Conservation (phyloP, 2,113 vertebrate species). For the Plestiodon gilberti region DNA sequence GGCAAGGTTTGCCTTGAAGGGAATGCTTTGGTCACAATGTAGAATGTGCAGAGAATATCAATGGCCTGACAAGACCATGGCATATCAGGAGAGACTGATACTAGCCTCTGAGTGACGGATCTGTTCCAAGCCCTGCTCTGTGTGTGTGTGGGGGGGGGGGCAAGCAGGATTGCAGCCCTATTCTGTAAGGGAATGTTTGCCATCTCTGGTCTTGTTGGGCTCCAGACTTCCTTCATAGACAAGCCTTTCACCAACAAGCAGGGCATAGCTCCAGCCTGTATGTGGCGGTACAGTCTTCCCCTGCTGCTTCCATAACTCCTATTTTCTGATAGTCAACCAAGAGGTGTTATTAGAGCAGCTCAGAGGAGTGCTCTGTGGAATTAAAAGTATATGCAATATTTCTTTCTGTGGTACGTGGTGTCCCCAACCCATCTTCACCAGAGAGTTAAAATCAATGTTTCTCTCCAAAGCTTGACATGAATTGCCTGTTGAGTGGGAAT, state of each 20-base stretch:
- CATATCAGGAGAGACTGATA: too few relatives aligned
- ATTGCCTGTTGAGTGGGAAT: slow-evolving; percentile 27
- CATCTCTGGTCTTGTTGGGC: not conserved
- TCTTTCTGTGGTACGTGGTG: slow-evolving; percentile 9
- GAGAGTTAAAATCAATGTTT: slow-evolving; percentile 12
- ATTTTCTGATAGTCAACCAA: not conserved
- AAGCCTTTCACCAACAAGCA: not conserved
- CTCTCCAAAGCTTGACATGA: slow-evolving; percentile 13
- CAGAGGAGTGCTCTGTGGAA: not conserved
- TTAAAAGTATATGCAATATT: not conserved
- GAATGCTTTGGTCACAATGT: too few relatives aligned
- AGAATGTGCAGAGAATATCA: not conserved
- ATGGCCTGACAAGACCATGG: too few relatives aligned
- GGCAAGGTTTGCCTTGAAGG: not conserved
- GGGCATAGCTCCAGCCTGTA: not conserved
- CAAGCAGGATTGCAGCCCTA: not conserved
- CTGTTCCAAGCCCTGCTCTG: too few relatives aligned
- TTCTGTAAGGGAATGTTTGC: not conserved
- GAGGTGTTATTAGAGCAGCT: not conserved
- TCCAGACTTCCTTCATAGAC: not conserved
- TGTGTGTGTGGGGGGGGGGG: too few relatives aligned
- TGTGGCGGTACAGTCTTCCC: not conserved
- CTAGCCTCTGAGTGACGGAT: too few relatives aligned
- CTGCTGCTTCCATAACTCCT: not conserved
- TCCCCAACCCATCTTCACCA: not conserved